Evolutionary conservation across 2,797 vertebrate genomes (phyloP).

Genomic region (Melanitta fusca): DNA sequence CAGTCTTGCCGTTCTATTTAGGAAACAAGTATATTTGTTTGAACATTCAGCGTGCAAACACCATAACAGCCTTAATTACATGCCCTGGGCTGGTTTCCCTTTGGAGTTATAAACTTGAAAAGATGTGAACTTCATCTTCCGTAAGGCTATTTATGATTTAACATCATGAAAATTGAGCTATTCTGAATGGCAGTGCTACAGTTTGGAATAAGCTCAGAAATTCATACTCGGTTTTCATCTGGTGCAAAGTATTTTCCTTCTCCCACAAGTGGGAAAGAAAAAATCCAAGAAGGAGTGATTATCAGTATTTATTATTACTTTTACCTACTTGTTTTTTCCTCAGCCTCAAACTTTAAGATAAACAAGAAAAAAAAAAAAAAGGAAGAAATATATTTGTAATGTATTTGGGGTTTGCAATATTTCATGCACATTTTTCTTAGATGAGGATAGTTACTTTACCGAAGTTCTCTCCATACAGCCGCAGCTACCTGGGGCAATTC

Average conservation of each 20-base stretch:
- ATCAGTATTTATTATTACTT: background rate
- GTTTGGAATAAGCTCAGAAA: background rate
- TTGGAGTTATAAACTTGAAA: background rate
- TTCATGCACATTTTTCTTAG: background rate
- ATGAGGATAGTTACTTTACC: background rate
- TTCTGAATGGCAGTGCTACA: background rate
- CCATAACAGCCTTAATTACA: rapidly evolving
- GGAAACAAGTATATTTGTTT: background rate
- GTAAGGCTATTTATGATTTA: background rate
- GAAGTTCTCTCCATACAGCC: background rate
- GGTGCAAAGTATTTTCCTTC: background rate
- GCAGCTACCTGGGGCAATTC: background rate
- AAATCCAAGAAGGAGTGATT: background rate
- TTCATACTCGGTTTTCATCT: background rate
- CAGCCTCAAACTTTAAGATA: background rate
- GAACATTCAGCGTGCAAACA: background rate
- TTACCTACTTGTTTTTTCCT: background rate
- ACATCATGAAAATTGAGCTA: background rate
- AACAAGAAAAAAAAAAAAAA: background rate
- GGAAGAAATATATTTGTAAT: background rate
- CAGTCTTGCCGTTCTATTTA: background rate
- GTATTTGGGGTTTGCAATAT: background rate
- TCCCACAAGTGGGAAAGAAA: background rate
- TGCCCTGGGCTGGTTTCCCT: background rate
- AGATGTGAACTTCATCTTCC: background rate